phyloP scores from a whole-genome alignment of 2,113 vertebrate genomes.

The Myanophis thanlyinensis region DNA sequence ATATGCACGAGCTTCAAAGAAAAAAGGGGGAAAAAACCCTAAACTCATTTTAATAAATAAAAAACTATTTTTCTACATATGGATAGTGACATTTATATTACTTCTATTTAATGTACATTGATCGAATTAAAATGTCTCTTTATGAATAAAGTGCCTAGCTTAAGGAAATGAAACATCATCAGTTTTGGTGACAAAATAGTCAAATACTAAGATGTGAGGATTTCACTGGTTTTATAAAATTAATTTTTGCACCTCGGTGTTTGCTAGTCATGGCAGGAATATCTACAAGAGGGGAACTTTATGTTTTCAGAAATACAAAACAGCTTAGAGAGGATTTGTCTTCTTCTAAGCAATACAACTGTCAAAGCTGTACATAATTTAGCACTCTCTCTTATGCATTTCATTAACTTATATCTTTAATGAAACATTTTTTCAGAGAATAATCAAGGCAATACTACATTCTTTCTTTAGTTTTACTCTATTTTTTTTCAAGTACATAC shows the following conservation, averaged over 20 bases:
- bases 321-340: background rate
- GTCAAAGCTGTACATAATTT: background rate
- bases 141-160: constrained; percentile 35
- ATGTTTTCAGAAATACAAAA: background rate
- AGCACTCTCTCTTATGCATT: background rate
- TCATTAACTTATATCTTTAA: constrained; percentile 1
- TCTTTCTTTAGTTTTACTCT: background rate
- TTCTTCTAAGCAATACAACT: constrained; percentile 11
- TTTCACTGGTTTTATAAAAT: constrained; percentile 46
- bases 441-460: background rate
- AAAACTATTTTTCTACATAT: constrained; percentile 38
- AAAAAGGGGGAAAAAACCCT: background rate
- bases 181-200: constrained; percentile 30
- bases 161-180: constrained; percentile 52
- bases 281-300: constrained; percentile 28
- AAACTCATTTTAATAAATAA: constrained; percentile 47
- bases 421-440: background rate
- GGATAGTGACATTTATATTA: constrained; percentile 63
- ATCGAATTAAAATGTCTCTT: constrained; percentile 67
- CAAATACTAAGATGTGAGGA: constrained; percentile 21
- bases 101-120: constrained; percentile 60
- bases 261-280: background rate
- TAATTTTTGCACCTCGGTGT: constrained; percentile 45
- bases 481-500: background rate
- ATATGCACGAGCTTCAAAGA: constrained; percentile 33